Base-by-base conservation (phyloP, 2,888 invertebrate species). In the Epinotia ramella region DNA sequence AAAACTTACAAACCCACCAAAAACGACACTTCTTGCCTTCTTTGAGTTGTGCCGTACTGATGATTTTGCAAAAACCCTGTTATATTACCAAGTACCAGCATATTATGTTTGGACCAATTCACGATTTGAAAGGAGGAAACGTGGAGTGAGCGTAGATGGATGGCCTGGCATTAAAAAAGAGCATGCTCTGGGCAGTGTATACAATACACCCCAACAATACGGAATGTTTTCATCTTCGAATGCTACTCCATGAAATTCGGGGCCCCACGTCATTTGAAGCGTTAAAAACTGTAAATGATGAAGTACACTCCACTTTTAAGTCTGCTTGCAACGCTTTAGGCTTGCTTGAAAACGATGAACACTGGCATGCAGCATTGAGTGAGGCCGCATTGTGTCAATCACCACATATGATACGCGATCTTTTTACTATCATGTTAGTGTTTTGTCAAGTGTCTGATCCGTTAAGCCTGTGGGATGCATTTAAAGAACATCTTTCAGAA, bases 91-190 rank as follows among this genome's bases (percentile, higher is more conserved):
- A 46, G 64, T 53, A 53, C 53, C 53, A 53, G 53, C 53, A 53
- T 53, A 53, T 46, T 64, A 46, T 46, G 44, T 46, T 46, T 65
- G 46, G 24, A 28, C 6, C 12, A 65, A 65, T 16, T 16, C 16
- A 16, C 24, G 24, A 20, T 65, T 65, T 7, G 12, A 28, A 16
- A 65, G 65, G 24, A 65, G 65, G 3, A 49, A 49, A 44, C 46
- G 20, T 12, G 64, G 64, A 46, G 18, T 20, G 20, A 20, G 12
- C 20, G 46, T 46, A 12, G 20, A 18, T 20, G 44, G 44, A 12
- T 64, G 64, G 64, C 64, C 64, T 20, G 64, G 20, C 12, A 46
- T 64, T 20, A 64, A 64, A 64, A 64, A 64, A 64, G 64, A 20
- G 5, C 44, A 46, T 24, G 46, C 46, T 20, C 44, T 64, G 18